Base-by-base conservation (phyloP, 2,113 vertebrate genomes). In the Prunella himalayana region DNA sequence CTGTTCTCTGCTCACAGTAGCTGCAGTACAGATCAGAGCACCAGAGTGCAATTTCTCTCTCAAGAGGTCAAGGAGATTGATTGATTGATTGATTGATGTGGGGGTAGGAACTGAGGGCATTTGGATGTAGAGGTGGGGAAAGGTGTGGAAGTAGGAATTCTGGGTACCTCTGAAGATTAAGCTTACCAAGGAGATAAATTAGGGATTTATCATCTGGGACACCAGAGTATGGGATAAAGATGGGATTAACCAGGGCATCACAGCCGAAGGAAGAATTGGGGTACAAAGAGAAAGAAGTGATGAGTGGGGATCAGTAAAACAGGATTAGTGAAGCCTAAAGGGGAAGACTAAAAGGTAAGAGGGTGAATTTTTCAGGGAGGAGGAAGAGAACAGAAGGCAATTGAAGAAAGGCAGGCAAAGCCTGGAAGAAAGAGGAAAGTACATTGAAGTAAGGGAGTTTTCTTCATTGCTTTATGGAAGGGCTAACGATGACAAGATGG, bases 1-100 rank as follows among this genome's bases (percentile, higher is more conserved):
- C 82, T 92, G 71, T 44, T 90, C 92, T 95, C 94, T 96, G 96
- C 96, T 97, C 81, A 96, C 96, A 96, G 96, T 97, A 97, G 96
- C 96, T 97, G 96, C 96, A 97, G 96, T 96, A 95, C 86, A 93
- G 64, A 75, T 90, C 82, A 88, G 79, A 90, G 79, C 95, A 64
- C 21, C 85, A 65, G 51, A 68, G 30, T 16, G 86, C 65, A 92
- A 65, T 60, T 44, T 53, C 68, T 83, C 68, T 78, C 80, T 90
- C 60, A 90, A 88, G 61, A 90, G 45, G 51, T 56, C 59, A 92
- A 91, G 69, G 59, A 42, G 30, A 54, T 20, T 54, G 51, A 31
- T 19, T 30, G 17, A 12, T 73, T 47, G 64, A 68, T 77, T 49
- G 60, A 64, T 77, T 23, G 3, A 47, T 54, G 41, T 9, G 28